Base-by-base conservation (phyloP, 2,797 vertebrate genomes). In the Alcedo atthis region DNA sequence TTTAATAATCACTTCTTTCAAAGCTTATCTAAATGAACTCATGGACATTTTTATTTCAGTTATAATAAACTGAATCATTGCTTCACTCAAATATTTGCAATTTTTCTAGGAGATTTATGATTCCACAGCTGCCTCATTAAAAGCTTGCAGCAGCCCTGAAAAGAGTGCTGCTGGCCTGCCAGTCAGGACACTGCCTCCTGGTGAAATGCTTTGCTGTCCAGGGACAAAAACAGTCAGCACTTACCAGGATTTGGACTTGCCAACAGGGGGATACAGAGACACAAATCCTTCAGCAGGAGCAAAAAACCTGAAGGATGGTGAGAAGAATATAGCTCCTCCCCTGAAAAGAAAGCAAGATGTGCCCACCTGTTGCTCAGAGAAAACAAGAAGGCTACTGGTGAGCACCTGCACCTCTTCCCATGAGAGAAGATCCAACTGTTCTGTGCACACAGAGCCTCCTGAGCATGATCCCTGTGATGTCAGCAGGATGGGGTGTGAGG, bases 331-430 rank as follows among this genome's bases (percentile, higher is more conserved):
- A 74, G 51, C 30, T 54, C 5, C 22, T 69, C 21, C 46, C 20
- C 79, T 93, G 63, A 98, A 98, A 97, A 98, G 98, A 93, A 98
- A 97, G 45, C 66, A 55, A 66, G 24, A 30, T 30, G 0, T 70
- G 3, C 40, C 17, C 81, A 9, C 3, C 3, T 57, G 21, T 51
- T 85, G 66, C 45, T 90, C 79, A 53, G 82, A 94, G 37, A 89
- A 96, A 91, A 62, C 14, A 74, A 92, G 58, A 69, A 87, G 61
- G 43, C 40, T 64, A 22, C 9, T 53, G 18, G 1, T 81, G 48
- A 79, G 80, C 49, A 77, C 66, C 35, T 74, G 6, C 14, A 7
- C 26, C 20, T 49, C 58, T 35, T 81, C 49, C 32, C 15, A 3
- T 40, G 70, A 78, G 81, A 33, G 54, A 57, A 69, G 40, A 17